phyloP scores from a whole-genome alignment of 2,797 vertebrate species.

The Neostethus bicornis region DNA sequence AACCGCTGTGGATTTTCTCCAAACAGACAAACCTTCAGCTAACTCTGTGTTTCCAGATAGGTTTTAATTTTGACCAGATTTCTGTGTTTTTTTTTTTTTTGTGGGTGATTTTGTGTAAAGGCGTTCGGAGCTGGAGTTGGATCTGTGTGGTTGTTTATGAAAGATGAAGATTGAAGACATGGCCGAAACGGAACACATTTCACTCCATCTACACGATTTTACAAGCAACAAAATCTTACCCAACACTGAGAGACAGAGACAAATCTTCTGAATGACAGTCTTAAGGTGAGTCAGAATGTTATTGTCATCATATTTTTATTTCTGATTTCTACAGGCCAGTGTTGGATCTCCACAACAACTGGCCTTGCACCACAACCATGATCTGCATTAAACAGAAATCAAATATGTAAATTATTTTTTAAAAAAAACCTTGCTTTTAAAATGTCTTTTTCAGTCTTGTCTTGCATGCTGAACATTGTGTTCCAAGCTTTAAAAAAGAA shows the following conservation, averaged over 20 bases:
- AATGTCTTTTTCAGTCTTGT: not conserved
- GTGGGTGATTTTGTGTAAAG: too few relatives aligned
- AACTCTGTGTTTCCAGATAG: conserved; percentile 17
- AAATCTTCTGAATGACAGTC: conserved; percentile 71
- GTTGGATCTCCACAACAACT: conserved; percentile 18
- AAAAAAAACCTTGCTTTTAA: too few relatives aligned
- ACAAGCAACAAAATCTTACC: conserved; percentile 34
- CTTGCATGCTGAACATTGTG: not conserved
- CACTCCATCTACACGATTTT: conserved; percentile 33
- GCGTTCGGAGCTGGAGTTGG: conserved; percentile 25
- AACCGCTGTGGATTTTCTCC: conserved; percentile 21
- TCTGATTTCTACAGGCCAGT: conserved; percentile 15
- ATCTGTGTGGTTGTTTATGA: conserved; percentile 35
- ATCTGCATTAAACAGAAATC: too few relatives aligned
- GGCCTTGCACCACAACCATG: too few relatives aligned
- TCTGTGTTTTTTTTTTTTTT: too few relatives aligned
- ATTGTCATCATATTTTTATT: not conserved
- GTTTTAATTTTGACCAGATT: too few relatives aligned
- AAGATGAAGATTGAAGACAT: conserved; percentile 63
- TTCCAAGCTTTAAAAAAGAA: conserved; percentile 6
- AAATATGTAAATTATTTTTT: too few relatives aligned
- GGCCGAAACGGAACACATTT: conserved; percentile 40
- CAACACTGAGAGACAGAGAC: conserved; percentile 49
- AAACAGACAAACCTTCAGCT: conserved; percentile 27
- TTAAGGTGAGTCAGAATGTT: conserved; percentile 59